Evolutionary conservation across 2,797 vertebrate species (phyloP), one percentile per base, ranked within the genome.

Genomic region (Pitangus sulphuratus): DNA sequence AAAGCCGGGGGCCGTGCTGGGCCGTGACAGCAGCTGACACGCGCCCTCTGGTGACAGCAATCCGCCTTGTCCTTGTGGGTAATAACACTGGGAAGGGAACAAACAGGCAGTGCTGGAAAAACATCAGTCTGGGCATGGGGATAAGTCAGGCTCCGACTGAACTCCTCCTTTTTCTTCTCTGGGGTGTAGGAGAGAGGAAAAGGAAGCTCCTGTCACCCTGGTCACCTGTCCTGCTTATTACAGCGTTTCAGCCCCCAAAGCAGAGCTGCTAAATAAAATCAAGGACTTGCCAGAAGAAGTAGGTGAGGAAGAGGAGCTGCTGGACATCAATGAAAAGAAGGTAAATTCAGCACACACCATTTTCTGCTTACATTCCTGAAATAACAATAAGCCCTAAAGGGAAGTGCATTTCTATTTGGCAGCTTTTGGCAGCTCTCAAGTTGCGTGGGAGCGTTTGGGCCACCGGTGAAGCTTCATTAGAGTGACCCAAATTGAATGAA

Each of bases 291-390:
- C 98, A 11, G 97, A 97, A 5, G 96, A 98, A 87, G 82, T 75
- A 76, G 97, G 95, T 3, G 98, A 98, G 33, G 98, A 98, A 1
- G 98, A 98, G 37, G 97, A 98, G 48, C 94, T 96, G 48, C 89
- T 94, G 70, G 98, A 99, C 82, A 95, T 99, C 68, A 98, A 98
- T 19, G 98, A 98, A 78, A 99, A 97, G 84, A 99, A 99, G 98
- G 99, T 99, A 96, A 94, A 64, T 83, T 72, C 45, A 66, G 42
- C 37, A 37, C 45, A 54, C 12, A 14, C 26, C 42, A 5, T 35
- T 90, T 64, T 13, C 25, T 57, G n/a, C 18, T 72, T 65, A 40
- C 51, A 28, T 64, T 72, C 35, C 51, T 78, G 65, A 47, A 57
- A 37, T 25, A 42, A 54, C 56, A 66, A 31, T 37, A 51, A 74